These are phyloP conservation scores for Acanthosoma haemorrhoidale DNA, from an alignment of 2,888 invertebrate genomes.

Conservation along the genomic window DNA sequence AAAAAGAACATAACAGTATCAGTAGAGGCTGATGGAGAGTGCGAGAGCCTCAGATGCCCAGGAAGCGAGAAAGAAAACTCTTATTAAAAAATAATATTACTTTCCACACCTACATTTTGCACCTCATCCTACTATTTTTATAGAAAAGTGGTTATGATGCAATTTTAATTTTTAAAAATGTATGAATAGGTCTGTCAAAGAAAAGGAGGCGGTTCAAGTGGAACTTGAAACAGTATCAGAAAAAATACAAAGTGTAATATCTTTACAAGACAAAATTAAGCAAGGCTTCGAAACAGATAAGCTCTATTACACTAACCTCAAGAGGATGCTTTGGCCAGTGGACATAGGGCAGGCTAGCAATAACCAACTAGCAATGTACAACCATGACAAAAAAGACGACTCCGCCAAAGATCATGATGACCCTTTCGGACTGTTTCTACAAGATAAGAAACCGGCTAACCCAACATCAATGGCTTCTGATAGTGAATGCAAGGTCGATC, in stretches of 20 bases:
- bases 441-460: no score
- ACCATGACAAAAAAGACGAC: not conserved
- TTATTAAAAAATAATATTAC: no score
- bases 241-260: not conserved
- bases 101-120: no score
- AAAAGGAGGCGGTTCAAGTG: not conserved
- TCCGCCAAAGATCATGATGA: not conserved
- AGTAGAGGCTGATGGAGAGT: no score
- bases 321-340: not conserved
- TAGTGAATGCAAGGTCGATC: not conserved
- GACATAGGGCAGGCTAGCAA: not conserved
- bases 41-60: no score
- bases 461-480: not conserved
- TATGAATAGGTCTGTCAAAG: constrained; percentile 15
- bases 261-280: not conserved
- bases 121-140: no score
- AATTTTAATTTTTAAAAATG: no score
- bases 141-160: no score
- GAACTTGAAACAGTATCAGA: constrained; percentile 8
- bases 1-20: no score
- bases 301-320: not conserved
- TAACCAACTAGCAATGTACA: no score
- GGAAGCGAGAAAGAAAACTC: no score
- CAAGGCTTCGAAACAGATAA: not conserved
- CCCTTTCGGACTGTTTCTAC: not conserved